Percentiles rank a stretch among this genome's conserved stretches.
Evolutionary conservation across 2,113 vertebrate species (phyloP).

Genomic region (Chaetodon trifascialis): DNA sequence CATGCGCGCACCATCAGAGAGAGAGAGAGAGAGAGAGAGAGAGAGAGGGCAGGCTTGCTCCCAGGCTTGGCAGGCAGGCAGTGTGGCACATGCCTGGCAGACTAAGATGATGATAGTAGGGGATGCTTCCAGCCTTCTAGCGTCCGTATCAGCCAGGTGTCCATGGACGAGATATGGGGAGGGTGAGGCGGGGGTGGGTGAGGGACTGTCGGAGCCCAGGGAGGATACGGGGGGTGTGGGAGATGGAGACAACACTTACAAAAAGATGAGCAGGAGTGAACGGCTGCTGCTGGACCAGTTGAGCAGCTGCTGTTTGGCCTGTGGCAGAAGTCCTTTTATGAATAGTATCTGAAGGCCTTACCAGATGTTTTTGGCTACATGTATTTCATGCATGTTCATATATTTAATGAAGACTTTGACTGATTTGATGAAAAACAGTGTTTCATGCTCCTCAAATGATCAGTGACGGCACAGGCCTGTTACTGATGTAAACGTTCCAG

Average conservation of each 20-base stretch:
- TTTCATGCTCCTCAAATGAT: too few species aligned
- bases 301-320: conserved; percentile 2
- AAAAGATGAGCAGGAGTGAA: conserved; percentile 22
- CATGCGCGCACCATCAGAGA: conserved; percentile 12
- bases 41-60: conserved; percentile 42
- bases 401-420: neutral
- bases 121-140: conserved; percentile 67
- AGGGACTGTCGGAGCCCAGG: conserved; percentile 50
- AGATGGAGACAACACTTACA: conserved; percentile 47
- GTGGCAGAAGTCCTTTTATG: neutral
- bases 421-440: too few species aligned
- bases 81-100: conserved; percentile 71
- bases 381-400: neutral
- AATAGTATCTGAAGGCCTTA: neutral
- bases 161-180: conserved; percentile 57
- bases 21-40: conserved; percentile 2
- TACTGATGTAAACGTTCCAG: too few species aligned
- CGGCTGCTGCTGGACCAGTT: conserved; percentile 34
- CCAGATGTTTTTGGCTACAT: neutral
- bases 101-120: conserved; percentile 73
- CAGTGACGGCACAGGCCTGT: too few species aligned
- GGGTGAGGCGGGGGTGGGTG: conserved; percentile 36
- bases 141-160: conserved; percentile 71
- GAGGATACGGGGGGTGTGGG: conserved; percentile 40
- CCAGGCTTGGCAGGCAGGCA: conserved; percentile 58